Base-by-base conservation (phyloP, 2,888 invertebrate genomes). In the Colostygia pectinataria region DNA sequence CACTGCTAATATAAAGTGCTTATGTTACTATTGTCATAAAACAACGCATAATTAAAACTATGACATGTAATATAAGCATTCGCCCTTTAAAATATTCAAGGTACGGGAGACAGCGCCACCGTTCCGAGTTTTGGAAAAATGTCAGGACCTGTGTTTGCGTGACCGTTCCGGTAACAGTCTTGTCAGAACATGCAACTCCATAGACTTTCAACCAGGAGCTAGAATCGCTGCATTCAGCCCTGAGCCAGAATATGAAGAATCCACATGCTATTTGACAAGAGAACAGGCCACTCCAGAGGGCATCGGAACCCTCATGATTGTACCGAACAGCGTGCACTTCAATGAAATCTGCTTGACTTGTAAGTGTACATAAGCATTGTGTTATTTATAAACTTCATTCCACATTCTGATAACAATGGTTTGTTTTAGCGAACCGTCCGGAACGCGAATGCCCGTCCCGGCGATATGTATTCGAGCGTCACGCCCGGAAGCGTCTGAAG, bases 181-280 rank as follows among this genome's bases (percentile, higher is more conserved):
- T 34, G 96, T 96, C 12, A 92, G 96, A 58, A 93, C 95, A 1
- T 97, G 97, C 78, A 94, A 95, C 54, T 97, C 97, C 32, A 97
- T 97, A 63, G 97, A 97, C 82, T 97, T 97, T 74, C 96, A 96
- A 80, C 97, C 97, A 0, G 97, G 97, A 46, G 95, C 95, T 59
- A 91, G 96, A 27, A 95, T 96, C 58, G 95, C 96, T 23, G 95
- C 95, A 0, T 96, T 95, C 67, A 95, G 95, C 59, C 94, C 94
- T 4, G 93, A 93, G 57, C 94, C 96, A 0, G 96, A 96, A 70
- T 97, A 95, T 71, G 97, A 97, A 71, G 97, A 97, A 72, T 96
- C 96, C 7, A 95, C 95, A 9, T 97, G 97, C 72, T 97, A 96
- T 75, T 81, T 97, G 56, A 96, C 96, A 0, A 91, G 95, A 24